A percentile compares a stretch with the other conserved stretches of the same genome.
These are phyloP conservation scores for Pentalonia nigronervosa DNA, from an alignment of 1,140 invertebrate genomes.

Conservation along the genomic window DNA sequence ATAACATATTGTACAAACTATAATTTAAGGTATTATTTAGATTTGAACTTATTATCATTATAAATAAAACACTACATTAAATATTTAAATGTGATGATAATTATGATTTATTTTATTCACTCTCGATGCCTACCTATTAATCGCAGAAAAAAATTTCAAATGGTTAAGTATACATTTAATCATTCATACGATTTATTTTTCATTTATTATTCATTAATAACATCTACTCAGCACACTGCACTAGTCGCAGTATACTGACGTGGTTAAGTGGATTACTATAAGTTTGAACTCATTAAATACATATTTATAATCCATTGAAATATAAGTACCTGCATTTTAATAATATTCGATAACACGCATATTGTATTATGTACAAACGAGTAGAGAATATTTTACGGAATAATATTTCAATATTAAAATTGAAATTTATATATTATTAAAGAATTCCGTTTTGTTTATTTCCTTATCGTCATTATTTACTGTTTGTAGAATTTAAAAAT, in stretches of 20 bases:
- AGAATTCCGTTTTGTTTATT: neutral
- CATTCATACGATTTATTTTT: neutral
- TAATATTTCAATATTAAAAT: neutral
- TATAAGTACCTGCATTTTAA: neutral
- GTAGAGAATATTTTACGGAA: neutral
- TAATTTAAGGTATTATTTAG: too few species aligned
- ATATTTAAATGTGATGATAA: neutral
- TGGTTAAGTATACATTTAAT: neutral
- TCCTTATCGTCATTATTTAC: neutral
- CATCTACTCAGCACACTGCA: neutral
- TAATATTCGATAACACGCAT: neutral
- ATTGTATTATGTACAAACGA: neutral
- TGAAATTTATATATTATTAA: neutral
- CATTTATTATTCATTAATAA: neutral
- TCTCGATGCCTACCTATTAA: neutral
- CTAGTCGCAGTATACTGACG: neutral
- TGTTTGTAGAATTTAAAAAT: constrained; percentile 7
- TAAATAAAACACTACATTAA: neutral
- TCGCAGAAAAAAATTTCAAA: neutral
- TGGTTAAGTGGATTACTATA: too few species aligned
- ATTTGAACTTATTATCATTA: neutral
- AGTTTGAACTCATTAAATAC: neutral
- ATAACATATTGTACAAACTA: neutral
- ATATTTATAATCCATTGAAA: neutral
- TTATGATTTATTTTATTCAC: neutral